Percentiles rank a stretch among this genome's conserved stretches.
phyloP scores from a whole-genome alignment of 2,113 vertebrate genomes.

The Thinocorus orbignyianus region DNA sequence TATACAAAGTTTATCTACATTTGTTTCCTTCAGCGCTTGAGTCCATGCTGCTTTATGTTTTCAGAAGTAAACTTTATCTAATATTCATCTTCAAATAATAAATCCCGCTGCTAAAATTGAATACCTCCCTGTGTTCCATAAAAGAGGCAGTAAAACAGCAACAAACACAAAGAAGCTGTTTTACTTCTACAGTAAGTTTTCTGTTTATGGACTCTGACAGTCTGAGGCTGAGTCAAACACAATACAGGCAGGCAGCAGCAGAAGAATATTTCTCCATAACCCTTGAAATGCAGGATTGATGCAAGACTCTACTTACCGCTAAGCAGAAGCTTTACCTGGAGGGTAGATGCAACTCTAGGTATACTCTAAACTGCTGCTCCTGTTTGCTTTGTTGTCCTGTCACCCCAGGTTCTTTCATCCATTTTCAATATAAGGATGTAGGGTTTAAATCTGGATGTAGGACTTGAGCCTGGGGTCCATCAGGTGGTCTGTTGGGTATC shows the following conservation, averaged over 20 bases:
- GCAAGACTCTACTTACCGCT: not conserved
- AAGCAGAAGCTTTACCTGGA: not conserved
- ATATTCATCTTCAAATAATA: slow-evolving; percentile 25
- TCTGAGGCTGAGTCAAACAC: not conserved
- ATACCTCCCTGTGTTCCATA: not conserved
- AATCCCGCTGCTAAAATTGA: slow-evolving; percentile 13
- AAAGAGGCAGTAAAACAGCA: not conserved
- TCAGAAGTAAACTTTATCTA: slow-evolving; percentile 21
- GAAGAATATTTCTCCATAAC: not conserved
- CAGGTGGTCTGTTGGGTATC: not conserved
- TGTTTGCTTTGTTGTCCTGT: not conserved
- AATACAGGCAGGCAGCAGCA: not conserved
- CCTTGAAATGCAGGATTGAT: not conserved
- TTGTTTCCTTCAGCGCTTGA: not conserved
- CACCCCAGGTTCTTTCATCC: not conserved
- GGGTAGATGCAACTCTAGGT: not conserved
- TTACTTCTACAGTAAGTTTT: not conserved
- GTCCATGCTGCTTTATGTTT: not conserved
- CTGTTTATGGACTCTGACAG: not conserved
- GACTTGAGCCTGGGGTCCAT: not conserved
- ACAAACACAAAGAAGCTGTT: not conserved
- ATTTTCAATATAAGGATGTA: not conserved
- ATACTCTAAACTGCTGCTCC: not conserved
- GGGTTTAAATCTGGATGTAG: not conserved
- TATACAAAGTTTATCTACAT: not conserved